phyloP scores from a whole-genome alignment of 2,888 invertebrate genomes.

The Antitype chi region DNA sequence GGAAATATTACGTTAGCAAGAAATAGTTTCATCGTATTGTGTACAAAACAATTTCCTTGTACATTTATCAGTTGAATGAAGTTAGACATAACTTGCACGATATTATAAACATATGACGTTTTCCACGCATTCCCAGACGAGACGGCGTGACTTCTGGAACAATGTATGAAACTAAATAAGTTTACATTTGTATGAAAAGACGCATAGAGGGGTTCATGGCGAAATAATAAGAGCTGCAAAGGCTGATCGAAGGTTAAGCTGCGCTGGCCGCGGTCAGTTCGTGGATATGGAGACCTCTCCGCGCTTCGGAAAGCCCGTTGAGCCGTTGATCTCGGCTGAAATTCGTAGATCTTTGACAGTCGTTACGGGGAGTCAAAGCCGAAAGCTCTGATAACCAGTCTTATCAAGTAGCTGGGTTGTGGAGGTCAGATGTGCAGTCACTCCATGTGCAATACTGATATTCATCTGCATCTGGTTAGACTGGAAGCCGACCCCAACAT shows the following conservation, averaged over 20 bases:
- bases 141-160: constrained; percentile 26
- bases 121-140: constrained; percentile 40
- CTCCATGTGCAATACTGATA: neutral
- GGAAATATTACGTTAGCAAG: constrained; percentile 11
- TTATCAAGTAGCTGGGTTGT: neutral
- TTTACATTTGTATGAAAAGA: constrained; percentile 16
- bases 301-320: neutral
- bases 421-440: too few species aligned
- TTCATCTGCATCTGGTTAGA: neutral
- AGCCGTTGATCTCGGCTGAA: neutral
- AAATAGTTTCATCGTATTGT: constrained; percentile 46
- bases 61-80: constrained; percentile 42
- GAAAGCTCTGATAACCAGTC: neutral
- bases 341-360: neutral
- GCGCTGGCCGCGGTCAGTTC: neutral
- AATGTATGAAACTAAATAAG: constrained; percentile 32
- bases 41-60: constrained; percentile 34
- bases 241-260: neutral
- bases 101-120: constrained; percentile 53
- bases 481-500: neutral
- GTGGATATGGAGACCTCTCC: neutral
- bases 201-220: neutral
- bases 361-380: too few species aligned
- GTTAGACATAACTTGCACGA: constrained; percentile 44
- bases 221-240: neutral